These are phyloP conservation scores for Liasis olivaceus DNA, from an alignment of 2,797 vertebrate species.

Conservation along the genomic window DNA sequence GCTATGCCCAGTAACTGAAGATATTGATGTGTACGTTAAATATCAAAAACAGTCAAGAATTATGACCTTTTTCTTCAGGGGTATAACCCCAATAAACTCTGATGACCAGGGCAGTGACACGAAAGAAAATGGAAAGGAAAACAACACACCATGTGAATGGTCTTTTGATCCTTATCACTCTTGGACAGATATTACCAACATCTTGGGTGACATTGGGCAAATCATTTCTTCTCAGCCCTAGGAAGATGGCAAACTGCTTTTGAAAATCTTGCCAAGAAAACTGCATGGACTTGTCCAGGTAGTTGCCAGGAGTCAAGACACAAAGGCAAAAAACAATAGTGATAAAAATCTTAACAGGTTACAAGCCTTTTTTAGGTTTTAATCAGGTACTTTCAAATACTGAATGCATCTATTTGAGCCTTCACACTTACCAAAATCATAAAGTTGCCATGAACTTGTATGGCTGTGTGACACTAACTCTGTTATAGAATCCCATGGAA, in stretches of 20 bases:
- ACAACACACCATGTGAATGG: no score
- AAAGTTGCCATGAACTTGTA: background rate
- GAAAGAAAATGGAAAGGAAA: no score
- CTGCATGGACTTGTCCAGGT: background rate
- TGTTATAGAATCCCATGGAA: background rate
- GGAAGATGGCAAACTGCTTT: background rate
- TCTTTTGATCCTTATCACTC: no score
- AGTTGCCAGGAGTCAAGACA: background rate
- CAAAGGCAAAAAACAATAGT: background rate
- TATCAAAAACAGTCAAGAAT: no score
- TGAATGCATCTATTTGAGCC: background rate
- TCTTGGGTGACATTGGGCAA: background rate
- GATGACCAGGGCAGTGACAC: no score
- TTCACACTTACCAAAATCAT: background rate
- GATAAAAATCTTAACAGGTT: background rate
- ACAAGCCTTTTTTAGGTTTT: background rate
- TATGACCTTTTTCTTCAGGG: no score
- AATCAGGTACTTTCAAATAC: background rate
- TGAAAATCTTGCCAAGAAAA: background rate
- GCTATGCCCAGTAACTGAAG: no score
- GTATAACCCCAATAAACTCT: no score
- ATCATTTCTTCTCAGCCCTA: background rate
- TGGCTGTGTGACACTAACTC: background rate
- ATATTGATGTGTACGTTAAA: no score
- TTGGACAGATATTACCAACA: no score